Evolutionary conservation across 2,113 vertebrate species (phyloP).

Genomic region (Calidris pugnax): DNA sequence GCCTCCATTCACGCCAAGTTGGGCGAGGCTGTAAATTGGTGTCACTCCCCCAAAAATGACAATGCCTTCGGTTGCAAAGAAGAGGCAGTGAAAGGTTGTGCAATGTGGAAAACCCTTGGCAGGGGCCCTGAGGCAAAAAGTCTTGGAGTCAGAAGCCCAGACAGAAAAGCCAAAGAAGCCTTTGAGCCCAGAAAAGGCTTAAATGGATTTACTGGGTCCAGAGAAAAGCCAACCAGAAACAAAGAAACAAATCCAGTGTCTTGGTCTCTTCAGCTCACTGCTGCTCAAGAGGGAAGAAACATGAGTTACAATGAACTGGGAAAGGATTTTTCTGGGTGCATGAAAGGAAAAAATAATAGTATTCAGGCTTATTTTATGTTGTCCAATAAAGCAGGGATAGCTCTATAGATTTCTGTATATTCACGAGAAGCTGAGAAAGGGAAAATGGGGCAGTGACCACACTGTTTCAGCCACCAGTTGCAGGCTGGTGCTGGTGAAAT

Average conservation of each 20-base stretch:
- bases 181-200: slow-evolving; percentile 8
- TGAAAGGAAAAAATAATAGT: background rate
- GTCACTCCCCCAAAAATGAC: rapidly evolving
- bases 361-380: background rate
- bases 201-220: background rate
- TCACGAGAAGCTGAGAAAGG: background rate
- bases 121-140: rapidly evolving
- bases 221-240: slow-evolving; percentile 4
- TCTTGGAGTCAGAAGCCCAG: background rate
- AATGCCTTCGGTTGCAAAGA: background rate
- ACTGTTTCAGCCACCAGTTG: background rate
- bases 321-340: background rate
- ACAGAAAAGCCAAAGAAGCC: background rate
- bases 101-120: background rate
- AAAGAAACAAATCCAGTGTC: background rate
- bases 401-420: background rate
- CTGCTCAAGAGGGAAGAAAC: background rate
- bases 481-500: background rate
- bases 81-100: background rate
- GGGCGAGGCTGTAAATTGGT: background rate
- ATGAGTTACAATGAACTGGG: background rate
- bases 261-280: background rate
- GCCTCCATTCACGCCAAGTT: rapidly evolving
- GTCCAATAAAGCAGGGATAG: background rate
- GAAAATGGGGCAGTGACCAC: background rate